Evolutionary conservation across 1,140 invertebrate genomes (phyloP), one percentile per base, ranked within the genome.

Genomic region (Drosophila pachea): DNA sequence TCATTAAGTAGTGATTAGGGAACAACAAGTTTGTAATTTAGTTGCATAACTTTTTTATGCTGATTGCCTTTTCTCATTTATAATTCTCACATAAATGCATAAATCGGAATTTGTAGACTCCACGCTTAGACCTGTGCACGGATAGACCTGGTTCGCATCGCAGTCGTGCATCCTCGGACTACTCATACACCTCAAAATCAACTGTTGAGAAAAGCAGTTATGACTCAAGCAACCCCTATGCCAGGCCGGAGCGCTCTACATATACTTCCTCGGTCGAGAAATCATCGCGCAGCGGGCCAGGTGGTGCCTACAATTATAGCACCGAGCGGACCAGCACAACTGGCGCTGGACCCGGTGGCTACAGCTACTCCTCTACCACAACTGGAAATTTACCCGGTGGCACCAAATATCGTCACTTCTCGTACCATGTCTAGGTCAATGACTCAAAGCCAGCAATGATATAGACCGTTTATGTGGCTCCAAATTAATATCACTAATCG

Each of bases 51-150:
- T 35, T 35, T 53, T 53, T 48, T 66, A 61, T 68, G 63, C 62
- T 68, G 74, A 78, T 74, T 73, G 74, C 63, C 65, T 73, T 58
- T 70, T 76, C 71, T 81, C 67, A 63, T 73, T 75, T 64, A 73
- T 48, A 76, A 75, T 60, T 84, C 66, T 76, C 56, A 77, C 70
- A 58, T 71, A 77, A 87, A 82, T 87, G 65, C 82, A 70, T 69
- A 75, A 86, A 86, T 82, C 82, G 79, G 87, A 88, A 88, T 87
- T 92, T 91, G 90, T 92, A 96, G 95, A 95, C 93, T 91, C 95
- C 95, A 89, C 93, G 95, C 73, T 94, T 95, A 92, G 95, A 95
- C 91, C 93, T 94, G 90, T 94, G 95, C 86, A 92, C 93, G 90
- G 94, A 95, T 91, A 93, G 93, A 87, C 94, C 94, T 68, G 92